These are phyloP conservation scores for Pandemis heparana DNA, from an alignment of 2,888 invertebrate species.

Conservation along the genomic window DNA sequence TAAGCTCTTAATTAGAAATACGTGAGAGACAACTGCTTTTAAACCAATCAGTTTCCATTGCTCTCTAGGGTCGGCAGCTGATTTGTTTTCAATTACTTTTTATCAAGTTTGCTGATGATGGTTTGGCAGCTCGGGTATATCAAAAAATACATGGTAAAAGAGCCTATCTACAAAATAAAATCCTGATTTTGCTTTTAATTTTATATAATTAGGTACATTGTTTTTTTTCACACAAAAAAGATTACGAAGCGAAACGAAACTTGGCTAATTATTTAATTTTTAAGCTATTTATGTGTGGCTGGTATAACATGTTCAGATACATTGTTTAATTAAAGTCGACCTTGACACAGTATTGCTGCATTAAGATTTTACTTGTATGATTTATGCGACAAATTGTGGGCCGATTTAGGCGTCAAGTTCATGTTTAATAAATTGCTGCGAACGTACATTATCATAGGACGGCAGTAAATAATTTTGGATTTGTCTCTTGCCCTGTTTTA, in stretches of 20 bases:
- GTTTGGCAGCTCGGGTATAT: no score
- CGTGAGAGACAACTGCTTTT: not conserved
- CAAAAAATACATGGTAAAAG: no score
- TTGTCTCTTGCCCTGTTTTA: not conserved
- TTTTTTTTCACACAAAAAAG: not conserved
- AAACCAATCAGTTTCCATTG: no score
- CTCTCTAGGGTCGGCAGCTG: no score
- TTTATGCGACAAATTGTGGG: conserved; percentile 58
- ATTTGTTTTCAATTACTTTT: no score
- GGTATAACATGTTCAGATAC: conserved; percentile 56
- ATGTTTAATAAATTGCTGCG: conserved; percentile 32
- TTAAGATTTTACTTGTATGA: conserved; percentile 48
- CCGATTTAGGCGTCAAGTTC: conserved; percentile 47
- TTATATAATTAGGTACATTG: not conserved
- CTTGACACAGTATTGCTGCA: conserved; percentile 65
- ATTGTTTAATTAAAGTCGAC: conserved; percentile 59
- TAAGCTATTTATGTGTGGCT: not conserved
- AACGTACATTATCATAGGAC: conserved; percentile 22
- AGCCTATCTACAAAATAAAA: no score
- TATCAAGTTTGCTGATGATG: no score
- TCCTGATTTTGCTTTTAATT: no score
- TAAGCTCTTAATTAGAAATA: conserved; percentile 44
- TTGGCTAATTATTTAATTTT: not conserved
- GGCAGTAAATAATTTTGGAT: not conserved
- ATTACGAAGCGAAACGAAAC: not conserved